Base-by-base conservation (phyloP, 2,797 vertebrate genomes). In the Cygnus olor region DNA sequence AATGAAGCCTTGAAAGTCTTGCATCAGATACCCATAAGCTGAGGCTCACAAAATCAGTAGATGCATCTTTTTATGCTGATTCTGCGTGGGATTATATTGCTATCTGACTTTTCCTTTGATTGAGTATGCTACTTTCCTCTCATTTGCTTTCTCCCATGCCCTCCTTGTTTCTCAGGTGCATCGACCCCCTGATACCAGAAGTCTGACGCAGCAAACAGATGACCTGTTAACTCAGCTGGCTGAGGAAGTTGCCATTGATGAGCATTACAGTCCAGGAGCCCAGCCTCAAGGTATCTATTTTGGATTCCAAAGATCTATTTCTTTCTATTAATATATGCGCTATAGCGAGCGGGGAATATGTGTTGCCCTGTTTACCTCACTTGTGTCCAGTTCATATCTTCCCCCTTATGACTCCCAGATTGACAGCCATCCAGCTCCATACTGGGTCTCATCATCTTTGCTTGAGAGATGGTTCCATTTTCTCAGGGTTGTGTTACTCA, bases 211-310 rank as follows among this genome's bases (percentile, higher is more conserved):
- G 97, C 98, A 98, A 96, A 96, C 98, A 19, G 98, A 98, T 96
- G 99, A 99, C 96, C 97, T 99, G 70, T 97, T 99, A 85, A 98
- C 96, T 90, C 99, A 99, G n/a, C 97, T 99, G 97, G 96, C 98
- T 45, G 99, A 99, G 38, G 99, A 99, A 95, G 98, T 98, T 95
- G 97, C 98, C 89, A 99, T 99, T 93, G 99, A 99, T 95, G 97
- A 98, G 76, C 97, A 14, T 68, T 92, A 97, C 69, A 96, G 97
- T 83, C 91, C 95, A 93, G 96, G 95, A 90, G 91, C 92, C 66
- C 92, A 86, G 18, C 58, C 97, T 91, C 96, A 90, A 96, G 98
- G 98, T 98, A 97, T 89, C 54, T 65, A 16, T 74, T 94, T 68
- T 65, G 80, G 12, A 28, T 78, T 94, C 53, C 61, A 32, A 63